Conservation (phyloP, 2,113 vertebrate species). For the Oreochromis niloticus region DNA sequence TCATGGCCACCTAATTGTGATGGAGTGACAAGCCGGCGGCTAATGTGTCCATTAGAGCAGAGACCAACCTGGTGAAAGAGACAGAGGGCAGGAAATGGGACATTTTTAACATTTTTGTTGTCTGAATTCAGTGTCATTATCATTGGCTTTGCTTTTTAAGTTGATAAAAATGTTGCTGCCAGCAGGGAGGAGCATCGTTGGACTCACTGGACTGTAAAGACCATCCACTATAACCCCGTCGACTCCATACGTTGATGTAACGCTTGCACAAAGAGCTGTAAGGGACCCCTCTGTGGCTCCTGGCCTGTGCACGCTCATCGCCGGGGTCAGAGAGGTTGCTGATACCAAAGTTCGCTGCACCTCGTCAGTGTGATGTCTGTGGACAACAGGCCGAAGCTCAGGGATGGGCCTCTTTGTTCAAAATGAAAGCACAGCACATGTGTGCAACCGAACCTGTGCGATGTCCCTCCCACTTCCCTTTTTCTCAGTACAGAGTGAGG, state of each 20-base stretch:
- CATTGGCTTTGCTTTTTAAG: not conserved
- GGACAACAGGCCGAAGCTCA: conserved; percentile 24
- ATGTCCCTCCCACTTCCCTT: conserved; percentile 24
- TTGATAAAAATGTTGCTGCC: not conserved
- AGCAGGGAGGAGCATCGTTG: not conserved
- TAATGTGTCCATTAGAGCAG: conserved; percentile 68
- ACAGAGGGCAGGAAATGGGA: not conserved
- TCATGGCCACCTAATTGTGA: conserved; percentile 63
- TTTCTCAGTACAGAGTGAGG: not conserved
- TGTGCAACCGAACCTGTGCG: not conserved
- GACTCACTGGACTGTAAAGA: not conserved
- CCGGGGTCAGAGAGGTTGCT: conserved; percentile 53
- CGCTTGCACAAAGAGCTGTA: not conserved
- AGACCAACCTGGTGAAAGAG: conserved; percentile 8
- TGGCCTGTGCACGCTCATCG: conserved; percentile 14
- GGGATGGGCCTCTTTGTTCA: conserved; percentile 12
- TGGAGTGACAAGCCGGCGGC: conserved; percentile 45
- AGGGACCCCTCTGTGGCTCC: not conserved
- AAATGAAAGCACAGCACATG: conserved; percentile 27
- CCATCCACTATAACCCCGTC: not conserved
- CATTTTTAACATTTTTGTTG: not conserved
- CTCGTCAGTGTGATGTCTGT: conserved; percentile 35
- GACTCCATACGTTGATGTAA: not conserved
- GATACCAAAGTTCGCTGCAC: conserved; percentile 49
- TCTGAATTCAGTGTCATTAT: not conserved